Percentiles rank a stretch among this genome's conserved stretches.
Conservation (phyloP, 2,113 vertebrate genomes). For the Etia nguti region DNA sequence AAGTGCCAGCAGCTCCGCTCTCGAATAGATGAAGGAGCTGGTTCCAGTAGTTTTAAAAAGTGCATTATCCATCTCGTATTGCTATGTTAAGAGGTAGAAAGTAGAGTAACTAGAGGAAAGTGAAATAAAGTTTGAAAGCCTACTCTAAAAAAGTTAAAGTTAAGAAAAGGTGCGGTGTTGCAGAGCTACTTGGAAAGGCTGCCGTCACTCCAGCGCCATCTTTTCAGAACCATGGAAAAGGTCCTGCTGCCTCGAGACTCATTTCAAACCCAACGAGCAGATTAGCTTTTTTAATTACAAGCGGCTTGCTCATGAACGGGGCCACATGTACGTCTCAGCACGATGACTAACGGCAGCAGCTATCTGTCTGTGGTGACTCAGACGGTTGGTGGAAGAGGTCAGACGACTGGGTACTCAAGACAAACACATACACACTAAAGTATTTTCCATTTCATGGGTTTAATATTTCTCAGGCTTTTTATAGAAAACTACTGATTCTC, state of each 20-base stretch:
- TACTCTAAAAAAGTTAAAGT: too few species aligned
- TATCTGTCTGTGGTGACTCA: not conserved
- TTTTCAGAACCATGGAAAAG: not conserved
- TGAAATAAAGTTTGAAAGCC: too few species aligned
- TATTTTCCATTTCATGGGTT: constrained; percentile 29
- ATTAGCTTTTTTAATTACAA: not conserved
- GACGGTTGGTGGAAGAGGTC: not conserved
- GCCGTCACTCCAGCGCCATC: too few species aligned
- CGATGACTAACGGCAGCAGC: not conserved
- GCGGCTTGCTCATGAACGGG: too few species aligned
- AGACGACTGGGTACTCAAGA: not conserved
- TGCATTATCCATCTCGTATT: too few species aligned
- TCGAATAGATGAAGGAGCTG: too few species aligned
- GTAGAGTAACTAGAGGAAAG: too few species aligned
- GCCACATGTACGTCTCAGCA: not conserved
- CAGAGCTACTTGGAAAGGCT: too few species aligned
- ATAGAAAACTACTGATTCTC: not conserved
- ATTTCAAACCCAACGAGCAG: not conserved
- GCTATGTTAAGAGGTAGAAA: too few species aligned
- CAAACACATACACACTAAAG: not conserved
- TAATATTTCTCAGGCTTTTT: constrained; percentile 38
- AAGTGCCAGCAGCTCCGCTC: too few species aligned
- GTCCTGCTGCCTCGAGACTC: not conserved
- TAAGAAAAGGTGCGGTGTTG: too few species aligned
- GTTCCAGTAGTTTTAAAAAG: too few species aligned